A percentile compares a stretch with the other conserved stretches of the same genome.
Conservation (phyloP, 2,888 invertebrate genomes). For the Mythimna vitellina region DNA sequence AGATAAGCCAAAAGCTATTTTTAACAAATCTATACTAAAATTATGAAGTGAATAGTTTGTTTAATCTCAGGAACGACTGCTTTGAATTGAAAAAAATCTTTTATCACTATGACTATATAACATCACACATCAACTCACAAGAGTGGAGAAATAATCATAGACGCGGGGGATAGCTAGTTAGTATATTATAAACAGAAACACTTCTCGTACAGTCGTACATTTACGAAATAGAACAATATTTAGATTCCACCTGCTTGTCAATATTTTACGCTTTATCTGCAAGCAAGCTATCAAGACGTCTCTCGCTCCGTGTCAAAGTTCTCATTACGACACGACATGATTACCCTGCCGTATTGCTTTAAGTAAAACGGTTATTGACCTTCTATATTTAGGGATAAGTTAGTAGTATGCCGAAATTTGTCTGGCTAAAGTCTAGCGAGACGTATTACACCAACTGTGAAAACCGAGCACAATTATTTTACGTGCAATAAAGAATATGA, state of each 20-base stretch:
- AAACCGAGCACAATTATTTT: no score
- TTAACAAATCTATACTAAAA: not conserved
- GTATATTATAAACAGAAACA: not conserved
- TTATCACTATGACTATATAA: no score
- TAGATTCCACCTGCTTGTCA: not conserved
- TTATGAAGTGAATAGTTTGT: no score
- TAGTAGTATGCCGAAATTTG: not conserved
- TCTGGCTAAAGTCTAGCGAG: not conserved
- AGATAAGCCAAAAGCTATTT: not conserved
- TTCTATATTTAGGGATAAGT: slow-evolving; percentile 6
- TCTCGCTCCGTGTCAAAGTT: slow-evolving; percentile 49
- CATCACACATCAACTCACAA: no score
- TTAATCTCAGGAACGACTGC: no score
- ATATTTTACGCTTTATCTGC: slow-evolving; percentile 14
- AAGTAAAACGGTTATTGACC: slow-evolving; percentile 40
- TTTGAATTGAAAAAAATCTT: no score
- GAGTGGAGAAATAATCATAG: no score
- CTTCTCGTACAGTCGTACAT: not conserved
- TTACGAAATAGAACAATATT: slow-evolving; percentile 13
- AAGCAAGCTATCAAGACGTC: slow-evolving; percentile 1
- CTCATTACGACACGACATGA: slow-evolving; percentile 39
- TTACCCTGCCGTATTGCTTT: slow-evolving; percentile 14
- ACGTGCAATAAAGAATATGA: no score
- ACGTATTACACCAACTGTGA: not conserved
- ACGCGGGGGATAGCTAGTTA: no score